phyloP scores from a whole-genome alignment of 2,797 vertebrate genomes.

The Morus bassanus region DNA sequence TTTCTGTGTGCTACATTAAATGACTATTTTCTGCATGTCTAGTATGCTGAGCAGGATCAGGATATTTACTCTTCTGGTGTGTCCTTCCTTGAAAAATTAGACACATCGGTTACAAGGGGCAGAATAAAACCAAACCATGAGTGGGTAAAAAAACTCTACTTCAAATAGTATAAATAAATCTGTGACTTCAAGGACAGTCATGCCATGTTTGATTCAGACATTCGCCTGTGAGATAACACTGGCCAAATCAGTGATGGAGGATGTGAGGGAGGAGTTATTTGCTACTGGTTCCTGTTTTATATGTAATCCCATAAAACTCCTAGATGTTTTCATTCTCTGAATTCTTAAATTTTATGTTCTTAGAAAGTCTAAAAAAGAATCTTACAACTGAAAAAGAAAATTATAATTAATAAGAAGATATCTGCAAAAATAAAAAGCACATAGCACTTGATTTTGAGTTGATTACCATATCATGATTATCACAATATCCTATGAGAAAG shows the following conservation, averaged over 20 bases:
- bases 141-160: neutral
- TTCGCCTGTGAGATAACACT: neutral
- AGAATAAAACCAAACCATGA: neutral
- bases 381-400: neutral
- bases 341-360: neutral
- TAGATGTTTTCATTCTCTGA: neutral
- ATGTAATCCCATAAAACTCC: neutral
- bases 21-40: neutral
- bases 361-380: neutral
- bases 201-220: neutral
- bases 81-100: neutral
- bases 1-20: neutral
- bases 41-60: neutral
- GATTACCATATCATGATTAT: neutral
- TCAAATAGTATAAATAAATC: neutral
- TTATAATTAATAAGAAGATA: neutral
- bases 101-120: neutral
- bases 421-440: neutral
- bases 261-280: neutral
- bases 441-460: neutral
- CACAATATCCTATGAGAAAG: neutral
- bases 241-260: neutral
- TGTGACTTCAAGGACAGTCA: neutral
- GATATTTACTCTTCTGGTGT: neutral
- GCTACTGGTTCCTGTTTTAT: neutral